phyloP scores from a whole-genome alignment of 2,888 invertebrate species.

The Anticlea derivata region DNA sequence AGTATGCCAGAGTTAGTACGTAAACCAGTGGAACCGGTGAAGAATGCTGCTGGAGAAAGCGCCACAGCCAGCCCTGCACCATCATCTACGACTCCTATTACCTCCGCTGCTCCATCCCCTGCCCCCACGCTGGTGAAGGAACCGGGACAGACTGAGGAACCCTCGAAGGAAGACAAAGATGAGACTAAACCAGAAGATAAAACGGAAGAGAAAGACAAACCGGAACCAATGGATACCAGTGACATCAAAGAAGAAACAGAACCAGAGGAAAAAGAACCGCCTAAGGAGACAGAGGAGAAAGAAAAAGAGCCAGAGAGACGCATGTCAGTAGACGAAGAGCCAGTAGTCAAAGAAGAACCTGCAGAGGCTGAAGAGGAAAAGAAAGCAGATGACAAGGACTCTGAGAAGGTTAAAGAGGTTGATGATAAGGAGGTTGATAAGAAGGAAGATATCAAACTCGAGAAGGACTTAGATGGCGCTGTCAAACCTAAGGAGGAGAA shows the following conservation, averaged over 20 bases:
- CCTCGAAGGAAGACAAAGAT: conserved; percentile 70
- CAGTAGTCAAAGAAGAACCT: conserved; percentile 54
- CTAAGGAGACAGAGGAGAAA: conserved; percentile 66
- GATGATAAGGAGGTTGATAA: conserved; percentile 53
- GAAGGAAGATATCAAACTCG: conserved; percentile 74
- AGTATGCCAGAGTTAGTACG: conserved; percentile 97
- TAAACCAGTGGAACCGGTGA: conserved; percentile 90
- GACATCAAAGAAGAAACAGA: conserved; percentile 71
- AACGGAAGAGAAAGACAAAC: conserved; percentile 64
- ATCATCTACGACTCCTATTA: conserved; percentile 78
- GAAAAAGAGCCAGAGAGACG: conserved; percentile 55
- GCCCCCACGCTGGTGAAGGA: conserved; percentile 62
- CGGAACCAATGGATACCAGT: conserved; percentile 64
- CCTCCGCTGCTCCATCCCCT: conserved; percentile 70
- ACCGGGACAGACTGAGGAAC: conserved; percentile 56
- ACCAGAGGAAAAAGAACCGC: conserved; percentile 65
- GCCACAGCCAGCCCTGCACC: conserved; percentile 90
- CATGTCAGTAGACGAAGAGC: conserved; percentile 61
- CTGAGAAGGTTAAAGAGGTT: conserved; percentile 48
- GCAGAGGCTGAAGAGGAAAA: conserved; percentile 59
- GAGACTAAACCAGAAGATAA: conserved; percentile 71
- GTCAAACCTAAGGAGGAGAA: conserved; percentile 78
- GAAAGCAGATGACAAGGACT: conserved; percentile 24
- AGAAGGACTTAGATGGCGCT: conserved; percentile 72
- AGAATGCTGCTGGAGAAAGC: conserved; percentile 78